These are phyloP conservation scores for Conus canariensis DNA, from an alignment of 2,888 invertebrate genomes.

Conservation along the genomic window DNA sequence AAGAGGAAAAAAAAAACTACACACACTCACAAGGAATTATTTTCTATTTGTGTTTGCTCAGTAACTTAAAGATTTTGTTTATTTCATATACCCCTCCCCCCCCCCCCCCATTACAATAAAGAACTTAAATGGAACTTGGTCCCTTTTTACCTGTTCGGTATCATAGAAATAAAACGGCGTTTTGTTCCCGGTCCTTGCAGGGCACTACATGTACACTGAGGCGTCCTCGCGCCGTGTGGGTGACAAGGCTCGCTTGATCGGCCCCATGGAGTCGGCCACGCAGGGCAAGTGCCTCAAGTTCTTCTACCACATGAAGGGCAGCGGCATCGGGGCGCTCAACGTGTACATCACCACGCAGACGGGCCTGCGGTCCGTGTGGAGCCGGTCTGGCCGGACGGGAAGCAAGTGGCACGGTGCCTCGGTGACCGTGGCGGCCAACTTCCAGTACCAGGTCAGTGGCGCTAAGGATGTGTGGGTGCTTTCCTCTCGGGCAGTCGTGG, in stretches of 20 bases:
- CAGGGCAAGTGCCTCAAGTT: constrained; percentile 68
- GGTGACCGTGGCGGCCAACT: constrained; percentile 61
- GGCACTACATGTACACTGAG: constrained; percentile 72
- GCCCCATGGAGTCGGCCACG: constrained; percentile 60
- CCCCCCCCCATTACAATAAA: no score
- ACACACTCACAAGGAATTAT: no score
- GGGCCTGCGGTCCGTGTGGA: constrained; percentile 63
- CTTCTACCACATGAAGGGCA: constrained; percentile 74
- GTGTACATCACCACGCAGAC: constrained; percentile 55
- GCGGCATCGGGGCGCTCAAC: constrained; percentile 64
- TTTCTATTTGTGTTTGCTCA: no score
- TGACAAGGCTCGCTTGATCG: constrained; percentile 66
- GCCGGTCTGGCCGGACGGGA: constrained; percentile 63
- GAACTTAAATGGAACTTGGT: no score
- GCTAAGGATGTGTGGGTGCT: background rate
- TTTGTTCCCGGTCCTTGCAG: constrained; percentile 45
- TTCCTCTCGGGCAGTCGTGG: background rate
- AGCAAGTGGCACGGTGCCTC: constrained; percentile 68
- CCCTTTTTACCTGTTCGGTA: no score
- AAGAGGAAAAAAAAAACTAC: no score
- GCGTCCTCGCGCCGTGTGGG: constrained; percentile 57
- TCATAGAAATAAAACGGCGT: no score
- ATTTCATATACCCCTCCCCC: no score
- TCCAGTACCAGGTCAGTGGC: constrained; percentile 64
- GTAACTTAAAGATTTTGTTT: no score